Conservation (phyloP, 2,888 invertebrate species). For the Standfussiana lucernea region DNA sequence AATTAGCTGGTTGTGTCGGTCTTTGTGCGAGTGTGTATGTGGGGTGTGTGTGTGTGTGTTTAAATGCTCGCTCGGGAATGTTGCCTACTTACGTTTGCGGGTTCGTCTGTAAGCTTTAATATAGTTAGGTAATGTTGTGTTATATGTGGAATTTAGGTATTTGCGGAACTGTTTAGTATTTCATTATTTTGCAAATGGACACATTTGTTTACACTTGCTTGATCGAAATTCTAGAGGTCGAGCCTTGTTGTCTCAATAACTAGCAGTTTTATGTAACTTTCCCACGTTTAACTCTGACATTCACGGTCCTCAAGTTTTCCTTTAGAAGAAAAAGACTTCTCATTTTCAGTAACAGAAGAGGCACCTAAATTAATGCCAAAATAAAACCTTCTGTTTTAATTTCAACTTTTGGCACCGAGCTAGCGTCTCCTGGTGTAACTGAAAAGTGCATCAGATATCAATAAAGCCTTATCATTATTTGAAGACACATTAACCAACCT, state of each 20-base stretch:
- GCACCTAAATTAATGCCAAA: neutral
- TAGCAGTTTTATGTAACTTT: neutral
- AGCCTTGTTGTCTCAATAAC: neutral
- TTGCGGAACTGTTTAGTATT: slow-evolving; percentile 20
- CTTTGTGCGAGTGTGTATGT: slow-evolving; percentile 56
- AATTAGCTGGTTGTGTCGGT: slow-evolving; percentile 81
- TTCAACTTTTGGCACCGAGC: neutral
- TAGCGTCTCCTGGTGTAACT: neutral
- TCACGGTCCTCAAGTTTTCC: no score
- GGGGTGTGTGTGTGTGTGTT: slow-evolving; percentile 33
- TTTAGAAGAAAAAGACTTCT: neutral
- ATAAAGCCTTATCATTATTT: neutral
- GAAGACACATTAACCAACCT: neutral
- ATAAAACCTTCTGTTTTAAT: neutral
- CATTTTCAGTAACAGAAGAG: neutral
- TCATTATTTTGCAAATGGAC: slow-evolving; percentile 15
- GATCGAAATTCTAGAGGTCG: neutral
- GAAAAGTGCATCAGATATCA: neutral
- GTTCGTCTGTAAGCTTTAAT: slow-evolving; percentile 56
- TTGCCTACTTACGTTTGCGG: slow-evolving; percentile 61
- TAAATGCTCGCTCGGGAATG: slow-evolving; percentile 59
- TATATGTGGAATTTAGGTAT: slow-evolving; percentile 40
- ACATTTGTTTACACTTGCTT: neutral
- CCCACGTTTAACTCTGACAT: neutral
- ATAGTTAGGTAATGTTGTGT: slow-evolving; percentile 46